Percentiles rank a stretch among this genome's conserved stretches.
phyloP scores from a whole-genome alignment of 2,113 vertebrate genomes.

The Trichechus manatus region DNA sequence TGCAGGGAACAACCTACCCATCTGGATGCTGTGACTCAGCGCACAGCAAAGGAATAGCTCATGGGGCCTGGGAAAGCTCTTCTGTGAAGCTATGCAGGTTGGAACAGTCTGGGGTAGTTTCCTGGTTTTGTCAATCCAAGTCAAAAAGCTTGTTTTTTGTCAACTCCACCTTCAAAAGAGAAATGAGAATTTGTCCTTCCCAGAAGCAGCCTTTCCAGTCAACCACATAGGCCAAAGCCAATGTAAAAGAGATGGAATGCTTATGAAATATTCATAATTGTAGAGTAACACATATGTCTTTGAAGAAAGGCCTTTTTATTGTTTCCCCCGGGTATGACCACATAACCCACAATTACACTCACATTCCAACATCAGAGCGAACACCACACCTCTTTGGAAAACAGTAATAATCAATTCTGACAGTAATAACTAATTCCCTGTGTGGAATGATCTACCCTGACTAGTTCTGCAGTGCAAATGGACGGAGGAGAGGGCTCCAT shows the following conservation, averaged over 20 bases:
- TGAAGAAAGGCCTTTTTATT: conserved; percentile 9
- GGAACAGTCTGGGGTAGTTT: background rate
- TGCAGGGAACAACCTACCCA: background rate
- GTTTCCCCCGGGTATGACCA: background rate
- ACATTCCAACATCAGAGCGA: background rate
- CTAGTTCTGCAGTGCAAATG: background rate
- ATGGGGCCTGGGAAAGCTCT: background rate
- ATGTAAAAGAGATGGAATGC: background rate
- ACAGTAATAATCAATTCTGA: background rate
- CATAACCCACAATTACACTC: background rate
- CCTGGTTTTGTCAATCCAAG: background rate
- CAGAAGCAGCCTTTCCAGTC: background rate
- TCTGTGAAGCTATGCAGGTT: background rate
- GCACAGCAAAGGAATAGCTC: background rate
- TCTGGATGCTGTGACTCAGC: background rate
- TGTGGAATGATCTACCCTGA: background rate
- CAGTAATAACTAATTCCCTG: background rate
- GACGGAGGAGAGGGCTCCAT: accelerated
- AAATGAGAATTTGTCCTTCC: conserved; percentile 12
- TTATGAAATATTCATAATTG: background rate
- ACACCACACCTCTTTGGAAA: background rate
- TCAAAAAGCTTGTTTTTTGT: background rate
- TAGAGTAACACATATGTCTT: background rate
- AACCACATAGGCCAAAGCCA: conserved; percentile 5
- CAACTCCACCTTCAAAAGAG: background rate